Conservation (phyloP, 2,888 invertebrate species). For the Catocala fraxini region DNA sequence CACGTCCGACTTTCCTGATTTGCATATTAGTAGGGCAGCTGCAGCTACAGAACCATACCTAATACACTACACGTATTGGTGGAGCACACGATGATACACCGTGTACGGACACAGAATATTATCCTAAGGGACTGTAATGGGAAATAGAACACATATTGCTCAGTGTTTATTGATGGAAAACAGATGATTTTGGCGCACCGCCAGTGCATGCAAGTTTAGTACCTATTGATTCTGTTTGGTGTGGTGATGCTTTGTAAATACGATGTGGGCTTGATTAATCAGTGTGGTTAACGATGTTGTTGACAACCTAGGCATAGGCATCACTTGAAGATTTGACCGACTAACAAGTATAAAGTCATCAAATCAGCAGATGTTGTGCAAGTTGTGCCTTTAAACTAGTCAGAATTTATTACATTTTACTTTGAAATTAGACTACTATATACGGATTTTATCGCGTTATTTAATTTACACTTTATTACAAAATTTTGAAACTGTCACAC, state of each 20-base stretch:
- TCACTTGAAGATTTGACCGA: not conserved
- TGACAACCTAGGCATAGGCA: not conserved
- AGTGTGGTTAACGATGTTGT: conserved; percentile 14
- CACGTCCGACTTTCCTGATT: conserved; percentile 37
- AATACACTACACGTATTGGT: conserved; percentile 29
- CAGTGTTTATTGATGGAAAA: conserved; percentile 59
- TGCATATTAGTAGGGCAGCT: conserved; percentile 42
- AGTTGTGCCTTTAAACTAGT: no score
- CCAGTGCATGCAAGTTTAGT: conserved; percentile 56
- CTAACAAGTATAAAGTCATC: no score
- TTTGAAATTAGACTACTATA: no score
- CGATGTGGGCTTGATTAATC: conserved; percentile 24
- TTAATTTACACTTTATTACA: no score
- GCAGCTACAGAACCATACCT: conserved; percentile 17
- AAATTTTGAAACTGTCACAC: no score
- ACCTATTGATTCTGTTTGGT: conserved; percentile 64
- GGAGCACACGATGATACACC: conserved; percentile 25
- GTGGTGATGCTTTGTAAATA: conserved; percentile 49
- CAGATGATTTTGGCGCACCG: conserved; percentile 60
- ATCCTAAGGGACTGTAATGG: conserved; percentile 18
- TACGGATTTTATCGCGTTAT: no score
- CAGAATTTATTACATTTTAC: no score
- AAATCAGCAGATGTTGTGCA: no score
- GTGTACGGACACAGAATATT: conserved; percentile 19
- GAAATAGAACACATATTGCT: conserved; percentile 39